Conservation (phyloP, 1,140 invertebrate species). For the Trialeurodes vaporariorum region DNA sequence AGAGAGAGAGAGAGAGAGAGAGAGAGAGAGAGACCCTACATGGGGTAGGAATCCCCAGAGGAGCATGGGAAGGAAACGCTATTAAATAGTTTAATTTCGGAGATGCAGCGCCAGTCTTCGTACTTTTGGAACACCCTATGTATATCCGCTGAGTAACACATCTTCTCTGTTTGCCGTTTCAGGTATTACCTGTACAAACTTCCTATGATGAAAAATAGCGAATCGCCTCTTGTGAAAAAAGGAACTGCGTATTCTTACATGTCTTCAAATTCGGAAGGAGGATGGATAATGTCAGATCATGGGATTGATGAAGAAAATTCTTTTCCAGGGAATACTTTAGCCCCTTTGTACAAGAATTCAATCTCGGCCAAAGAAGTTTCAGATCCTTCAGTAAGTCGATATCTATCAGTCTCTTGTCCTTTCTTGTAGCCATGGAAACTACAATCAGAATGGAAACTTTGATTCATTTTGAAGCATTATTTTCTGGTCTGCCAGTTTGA, state of each 20-base stretch:
- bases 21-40: no score
- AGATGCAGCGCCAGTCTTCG: no score
- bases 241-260: constrained; percentile 64
- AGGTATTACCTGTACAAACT: constrained; percentile 80
- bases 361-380: not conserved
- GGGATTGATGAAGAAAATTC: constrained; percentile 54
- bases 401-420: not conserved
- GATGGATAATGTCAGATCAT: constrained; percentile 55
- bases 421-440: no score
- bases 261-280: constrained; percentile 43
- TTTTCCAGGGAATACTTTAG: constrained; percentile 58
- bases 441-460: no score
- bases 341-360: not conserved
- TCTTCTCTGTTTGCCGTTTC: no score
- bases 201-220: constrained; percentile 47
- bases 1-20: no score
- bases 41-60: no score
- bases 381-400: not conserved
- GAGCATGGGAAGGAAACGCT: no score
- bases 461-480: not conserved
- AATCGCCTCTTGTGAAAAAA: constrained; percentile 41
- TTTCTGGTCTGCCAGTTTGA: not conserved
- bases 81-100: no score
- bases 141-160: no score
- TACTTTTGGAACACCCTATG: no score